These are phyloP conservation scores for Micronycteris hirsuta DNA, from an alignment of 2,113 vertebrate species.

Conservation along the genomic window DNA sequence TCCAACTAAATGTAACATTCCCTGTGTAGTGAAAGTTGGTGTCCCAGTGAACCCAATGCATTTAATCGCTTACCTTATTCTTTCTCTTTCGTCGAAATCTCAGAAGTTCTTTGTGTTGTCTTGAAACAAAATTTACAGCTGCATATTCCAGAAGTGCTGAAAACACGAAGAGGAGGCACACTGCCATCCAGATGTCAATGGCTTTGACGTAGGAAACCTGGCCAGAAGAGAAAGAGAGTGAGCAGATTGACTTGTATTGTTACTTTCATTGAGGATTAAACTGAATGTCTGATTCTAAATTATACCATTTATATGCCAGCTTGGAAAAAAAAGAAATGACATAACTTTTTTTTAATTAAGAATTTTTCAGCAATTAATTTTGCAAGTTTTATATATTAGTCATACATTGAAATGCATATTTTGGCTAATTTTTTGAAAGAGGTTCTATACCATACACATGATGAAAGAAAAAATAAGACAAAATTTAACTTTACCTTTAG, in stretches of 20 bases:
- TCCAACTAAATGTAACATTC: not conserved
- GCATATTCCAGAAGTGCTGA: conserved; percentile 97
- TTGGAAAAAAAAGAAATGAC: not conserved
- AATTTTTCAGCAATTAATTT: not conserved
- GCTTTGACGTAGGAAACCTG: conserved; percentile 99
- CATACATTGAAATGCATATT: not conserved
- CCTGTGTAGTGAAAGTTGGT: not conserved
- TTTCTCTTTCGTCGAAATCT: conserved; percentile 88
- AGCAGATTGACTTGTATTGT: not conserved
- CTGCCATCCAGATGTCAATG: conserved; percentile 99
- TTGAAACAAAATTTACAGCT: conserved; percentile 97
- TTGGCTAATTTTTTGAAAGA: not conserved
- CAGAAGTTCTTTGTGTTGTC: conserved; percentile 96
- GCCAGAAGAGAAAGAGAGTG: not conserved
- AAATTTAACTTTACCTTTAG: not conserved
- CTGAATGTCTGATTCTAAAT: not conserved
- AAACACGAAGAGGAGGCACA: conserved; percentile 97
- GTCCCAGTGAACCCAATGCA: not conserved
- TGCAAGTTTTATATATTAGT: not conserved
- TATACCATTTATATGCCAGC: not conserved
- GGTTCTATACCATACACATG: not conserved
- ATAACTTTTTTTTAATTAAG: not conserved
- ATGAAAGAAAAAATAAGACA: not conserved
- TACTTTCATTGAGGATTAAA: not conserved
- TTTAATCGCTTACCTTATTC: conserved; percentile 86